phyloP scores from a whole-genome alignment of 2,797 vertebrate genomes.

The Diglossa cyanea region DNA sequence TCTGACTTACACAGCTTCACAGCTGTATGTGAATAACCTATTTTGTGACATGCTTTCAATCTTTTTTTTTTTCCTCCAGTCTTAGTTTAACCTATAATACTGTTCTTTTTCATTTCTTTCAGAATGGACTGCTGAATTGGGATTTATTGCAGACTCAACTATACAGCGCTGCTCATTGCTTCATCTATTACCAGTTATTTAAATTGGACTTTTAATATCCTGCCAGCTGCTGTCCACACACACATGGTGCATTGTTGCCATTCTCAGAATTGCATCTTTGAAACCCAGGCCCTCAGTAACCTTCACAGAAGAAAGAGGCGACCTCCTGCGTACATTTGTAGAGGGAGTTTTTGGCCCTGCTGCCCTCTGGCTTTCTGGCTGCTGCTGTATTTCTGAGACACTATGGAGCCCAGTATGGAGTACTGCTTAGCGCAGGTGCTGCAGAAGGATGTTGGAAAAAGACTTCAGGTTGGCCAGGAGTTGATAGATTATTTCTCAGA shows the following conservation, averaged over 20 bases:
- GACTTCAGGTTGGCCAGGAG: constrained; percentile 95
- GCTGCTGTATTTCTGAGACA: constrained; percentile 71
- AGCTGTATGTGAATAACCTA: constrained; percentile 46
- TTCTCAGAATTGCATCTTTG: constrained; percentile 87
- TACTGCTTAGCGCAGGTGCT: constrained; percentile 90
- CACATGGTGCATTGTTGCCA: constrained; percentile 98
- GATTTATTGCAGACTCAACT: constrained; percentile 78
- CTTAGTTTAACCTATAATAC: constrained; percentile 63
- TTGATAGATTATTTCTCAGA: constrained; percentile 93
- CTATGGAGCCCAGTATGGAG: constrained; percentile 93
- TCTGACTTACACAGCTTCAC: neutral
- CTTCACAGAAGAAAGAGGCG: constrained; percentile 77
- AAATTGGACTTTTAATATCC: constrained; percentile 84
- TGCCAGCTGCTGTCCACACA: constrained; percentile 93
- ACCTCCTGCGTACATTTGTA: constrained; percentile 68
- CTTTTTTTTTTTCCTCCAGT: constrained; percentile 29
- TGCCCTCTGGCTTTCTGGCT: constrained; percentile 73
- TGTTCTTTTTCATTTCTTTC: constrained; percentile 63
- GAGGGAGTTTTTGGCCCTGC: constrained; percentile 63
- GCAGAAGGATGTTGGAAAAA: constrained; percentile 94
- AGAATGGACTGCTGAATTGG: constrained; percentile 84
- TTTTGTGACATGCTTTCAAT: constrained; percentile 43
- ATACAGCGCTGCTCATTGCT: constrained; percentile 73
- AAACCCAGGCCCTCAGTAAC: constrained; percentile 82
- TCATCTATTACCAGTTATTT: constrained; percentile 81